phyloP scores from a whole-genome alignment of 2,113 vertebrate genomes.

The Rhinichthys klamathensis region DNA sequence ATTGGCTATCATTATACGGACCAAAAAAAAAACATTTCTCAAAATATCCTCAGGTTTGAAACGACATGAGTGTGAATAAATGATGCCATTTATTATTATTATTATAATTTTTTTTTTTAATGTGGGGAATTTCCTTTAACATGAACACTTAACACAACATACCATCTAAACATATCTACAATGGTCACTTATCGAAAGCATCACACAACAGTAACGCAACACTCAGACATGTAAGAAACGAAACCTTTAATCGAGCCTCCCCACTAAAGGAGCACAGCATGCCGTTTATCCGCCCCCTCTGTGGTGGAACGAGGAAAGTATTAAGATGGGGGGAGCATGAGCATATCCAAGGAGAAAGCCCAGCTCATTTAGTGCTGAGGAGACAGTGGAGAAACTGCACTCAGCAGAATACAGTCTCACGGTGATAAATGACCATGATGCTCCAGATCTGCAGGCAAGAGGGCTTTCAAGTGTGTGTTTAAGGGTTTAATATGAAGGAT shows the following conservation, averaged over 20 bases:
- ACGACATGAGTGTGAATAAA: neutral
- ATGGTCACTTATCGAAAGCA: neutral
- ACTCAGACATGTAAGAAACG: neutral
- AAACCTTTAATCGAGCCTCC: slow-evolving; percentile 17
- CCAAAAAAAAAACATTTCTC: neutral
- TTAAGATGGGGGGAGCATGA: neutral
- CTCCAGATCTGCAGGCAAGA: neutral
- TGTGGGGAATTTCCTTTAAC: neutral
- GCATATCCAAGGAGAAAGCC: neutral
- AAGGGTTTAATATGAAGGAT: neutral
- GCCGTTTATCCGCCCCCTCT: slow-evolving; percentile 29
- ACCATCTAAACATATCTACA: neutral
- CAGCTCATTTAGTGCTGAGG: slow-evolving; percentile 22
- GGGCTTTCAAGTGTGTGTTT: neutral
- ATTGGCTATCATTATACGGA: too few species aligned
- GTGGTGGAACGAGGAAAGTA: neutral
- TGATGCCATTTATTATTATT: neutral
- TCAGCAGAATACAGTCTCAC: slow-evolving; percentile 8
- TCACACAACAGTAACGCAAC: neutral
- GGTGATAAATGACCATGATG: slow-evolving; percentile 25
- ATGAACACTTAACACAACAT: neutral
- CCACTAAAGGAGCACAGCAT: slow-evolving; percentile 19
- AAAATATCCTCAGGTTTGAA: neutral
- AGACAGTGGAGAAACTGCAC: slow-evolving; percentile 8
- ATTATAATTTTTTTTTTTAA: too few species aligned